Percentiles rank a stretch among this genome's conserved stretches.
Conservation (phyloP, 1,140 invertebrate genomes). For the honey bee (Apis mellifera) region DNA sequence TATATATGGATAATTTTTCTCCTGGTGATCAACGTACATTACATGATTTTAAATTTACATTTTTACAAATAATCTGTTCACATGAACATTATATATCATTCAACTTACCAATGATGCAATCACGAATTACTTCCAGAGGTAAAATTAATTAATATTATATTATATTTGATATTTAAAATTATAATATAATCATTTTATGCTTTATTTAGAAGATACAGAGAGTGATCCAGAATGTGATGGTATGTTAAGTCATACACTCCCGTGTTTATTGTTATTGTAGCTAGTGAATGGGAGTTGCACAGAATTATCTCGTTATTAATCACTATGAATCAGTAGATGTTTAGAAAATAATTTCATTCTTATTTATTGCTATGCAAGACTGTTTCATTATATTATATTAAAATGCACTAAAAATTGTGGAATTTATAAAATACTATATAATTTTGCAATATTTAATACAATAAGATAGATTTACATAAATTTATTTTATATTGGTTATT, state of each 20-base stretch:
- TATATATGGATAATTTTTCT: constrained; percentile 93
- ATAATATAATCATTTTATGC: constrained; percentile 75
- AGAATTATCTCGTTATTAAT: constrained; percentile 49
- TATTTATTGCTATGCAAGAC: constrained; percentile 41
- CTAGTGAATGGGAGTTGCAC: constrained; percentile 59
- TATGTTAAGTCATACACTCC: constrained; percentile 71
- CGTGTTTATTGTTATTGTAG: constrained; percentile 61
- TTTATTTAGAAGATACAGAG: constrained; percentile 73
- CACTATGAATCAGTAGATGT: constrained; percentile 38
- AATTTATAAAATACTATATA: not conserved
- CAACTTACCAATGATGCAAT: constrained; percentile 90
- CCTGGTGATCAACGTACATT: constrained; percentile 89
- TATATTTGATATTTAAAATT: constrained; percentile 37
- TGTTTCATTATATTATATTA: constrained; percentile 33
- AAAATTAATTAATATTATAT: constrained; percentile 33
- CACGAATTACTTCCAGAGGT: constrained; percentile 78
- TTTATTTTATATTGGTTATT: too few relatives aligned
- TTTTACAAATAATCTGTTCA: constrained; percentile 94
- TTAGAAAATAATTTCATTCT: constrained; percentile 27
- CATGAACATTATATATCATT: constrained; percentile 96
- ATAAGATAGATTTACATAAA: not conserved
- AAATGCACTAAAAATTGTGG: constrained; percentile 18
- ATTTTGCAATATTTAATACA: not conserved
- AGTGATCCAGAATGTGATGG: constrained; percentile 75
- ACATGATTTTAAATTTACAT: constrained; percentile 94